phyloP scores from a whole-genome alignment of 2,888 invertebrate genomes.

The Drosophila neotestacea region DNA sequence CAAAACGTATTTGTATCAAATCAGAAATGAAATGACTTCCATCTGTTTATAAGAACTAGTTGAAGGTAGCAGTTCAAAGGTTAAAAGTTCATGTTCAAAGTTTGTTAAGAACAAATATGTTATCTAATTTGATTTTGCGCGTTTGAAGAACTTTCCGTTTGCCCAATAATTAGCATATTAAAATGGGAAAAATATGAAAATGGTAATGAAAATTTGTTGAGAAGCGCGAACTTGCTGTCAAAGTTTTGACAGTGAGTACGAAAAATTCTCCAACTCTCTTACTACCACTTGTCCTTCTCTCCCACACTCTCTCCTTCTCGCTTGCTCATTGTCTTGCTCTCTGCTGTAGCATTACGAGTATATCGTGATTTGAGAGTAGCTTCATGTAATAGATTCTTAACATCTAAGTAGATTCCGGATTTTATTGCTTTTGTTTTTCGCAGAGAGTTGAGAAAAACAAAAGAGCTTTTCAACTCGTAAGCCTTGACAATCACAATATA shows the following conservation, averaged over 20 bases:
- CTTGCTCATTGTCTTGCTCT: not conserved
- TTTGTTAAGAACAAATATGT: not conserved
- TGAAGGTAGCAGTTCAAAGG: not conserved
- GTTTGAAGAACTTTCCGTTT: constrained; percentile 33
- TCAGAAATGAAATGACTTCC: no score
- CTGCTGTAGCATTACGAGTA: not conserved
- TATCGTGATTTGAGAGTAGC: constrained; percentile 47
- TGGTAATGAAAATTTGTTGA: constrained; percentile 30
- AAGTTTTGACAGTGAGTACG: constrained; percentile 24
- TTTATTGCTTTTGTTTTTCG: constrained; percentile 63
- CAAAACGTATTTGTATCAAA: no score
- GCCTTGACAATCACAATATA: constrained; percentile 26
- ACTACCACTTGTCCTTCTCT: not conserved
- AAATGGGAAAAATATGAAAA: constrained; percentile 30
- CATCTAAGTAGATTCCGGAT: constrained; percentile 63
- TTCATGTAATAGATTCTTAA: constrained; percentile 64
- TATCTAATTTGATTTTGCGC: constrained; percentile 9
- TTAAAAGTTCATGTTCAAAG: not conserved
- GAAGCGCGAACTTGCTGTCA: constrained; percentile 1
- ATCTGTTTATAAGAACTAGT: not conserved
- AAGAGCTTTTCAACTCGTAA: constrained; percentile 37
- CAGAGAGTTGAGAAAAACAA: constrained; percentile 47
- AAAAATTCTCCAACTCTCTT: not conserved
- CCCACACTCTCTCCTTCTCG: not conserved
- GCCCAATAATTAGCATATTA: constrained; percentile 56